Conservation (phyloP, 2,888 invertebrate genomes). For the Lepas anatifera region DNA sequence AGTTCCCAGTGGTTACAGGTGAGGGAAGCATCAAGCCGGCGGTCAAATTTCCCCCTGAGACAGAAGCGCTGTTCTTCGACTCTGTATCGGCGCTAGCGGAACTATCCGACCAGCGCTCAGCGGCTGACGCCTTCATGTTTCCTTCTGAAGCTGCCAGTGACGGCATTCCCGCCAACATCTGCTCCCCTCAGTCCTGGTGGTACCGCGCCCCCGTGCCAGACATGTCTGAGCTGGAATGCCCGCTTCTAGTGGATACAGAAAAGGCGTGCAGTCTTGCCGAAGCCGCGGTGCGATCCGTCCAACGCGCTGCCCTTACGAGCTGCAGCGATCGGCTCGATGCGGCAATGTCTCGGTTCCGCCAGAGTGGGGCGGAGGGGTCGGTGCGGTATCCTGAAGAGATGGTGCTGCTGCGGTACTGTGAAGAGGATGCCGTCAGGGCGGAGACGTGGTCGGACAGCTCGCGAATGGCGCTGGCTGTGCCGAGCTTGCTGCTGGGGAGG, state of each 20-base stretch:
- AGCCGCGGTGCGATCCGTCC: no score
- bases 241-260: not conserved
- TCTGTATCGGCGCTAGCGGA: not conserved
- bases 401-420: not conserved
- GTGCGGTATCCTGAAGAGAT: not conserved
- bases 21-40: no score
- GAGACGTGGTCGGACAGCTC: not conserved
- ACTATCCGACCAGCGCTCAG: not conserved
- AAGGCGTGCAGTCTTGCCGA: no score
- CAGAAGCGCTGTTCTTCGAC: not conserved
- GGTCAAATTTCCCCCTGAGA: no score
- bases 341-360: no score
- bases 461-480: not conserved
- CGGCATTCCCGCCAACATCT: no score
- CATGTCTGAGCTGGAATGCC: not conserved
- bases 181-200: no score
- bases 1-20: no score
- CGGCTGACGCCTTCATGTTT: not conserved
- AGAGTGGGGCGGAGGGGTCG: no score
- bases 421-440: not conserved
- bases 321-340: no score
- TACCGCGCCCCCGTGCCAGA: not conserved
- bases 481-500: not conserved
- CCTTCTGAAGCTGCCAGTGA: no score
- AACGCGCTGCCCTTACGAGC: no score